phyloP scores from a whole-genome alignment of 1,140 invertebrate genomes.

The Halotydeus destructor region DNA sequence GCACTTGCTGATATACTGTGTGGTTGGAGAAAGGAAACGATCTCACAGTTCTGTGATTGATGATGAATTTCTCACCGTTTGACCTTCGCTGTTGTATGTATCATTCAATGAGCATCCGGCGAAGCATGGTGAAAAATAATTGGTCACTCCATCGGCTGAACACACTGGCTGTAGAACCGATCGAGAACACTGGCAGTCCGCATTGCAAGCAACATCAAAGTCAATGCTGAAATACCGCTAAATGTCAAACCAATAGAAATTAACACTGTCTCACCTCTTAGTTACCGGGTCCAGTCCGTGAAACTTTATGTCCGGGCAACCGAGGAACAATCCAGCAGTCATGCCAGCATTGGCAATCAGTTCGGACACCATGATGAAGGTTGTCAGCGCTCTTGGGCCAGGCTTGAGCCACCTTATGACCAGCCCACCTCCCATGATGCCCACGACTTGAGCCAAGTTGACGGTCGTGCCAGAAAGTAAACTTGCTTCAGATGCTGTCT shows the following conservation, averaged over 20 bases:
- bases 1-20: no score
- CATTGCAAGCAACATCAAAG: conserved; percentile 32
- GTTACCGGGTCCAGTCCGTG: no score
- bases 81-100: neutral
- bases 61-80: no score
- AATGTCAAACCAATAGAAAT: neutral
- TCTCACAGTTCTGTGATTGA: no score
- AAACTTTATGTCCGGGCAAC: conserved; percentile 37
- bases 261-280: neutral
- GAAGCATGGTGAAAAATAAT: conserved; percentile 44
- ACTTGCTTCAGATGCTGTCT: conserved; percentile 43
- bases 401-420: conserved; percentile 45
- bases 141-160: conserved; percentile 28
- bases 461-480: conserved; percentile 15
- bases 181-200: conserved; percentile 36
- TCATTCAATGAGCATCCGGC: conserved; percentile 33
- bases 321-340: conserved; percentile 41
- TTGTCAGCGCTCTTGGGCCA: conserved; percentile 39
- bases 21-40: no score
- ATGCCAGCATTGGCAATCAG: conserved; percentile 38
- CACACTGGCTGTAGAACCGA: conserved; percentile 43
- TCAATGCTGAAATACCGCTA: no score
- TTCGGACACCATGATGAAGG: conserved; percentile 47
- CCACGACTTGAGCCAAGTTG: conserved; percentile 19
- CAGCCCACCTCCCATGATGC: conserved; percentile 41